Evolutionary conservation across 2,888 invertebrate species (phyloP).

Genomic region (Petrolisthes cinctipes): DNA sequence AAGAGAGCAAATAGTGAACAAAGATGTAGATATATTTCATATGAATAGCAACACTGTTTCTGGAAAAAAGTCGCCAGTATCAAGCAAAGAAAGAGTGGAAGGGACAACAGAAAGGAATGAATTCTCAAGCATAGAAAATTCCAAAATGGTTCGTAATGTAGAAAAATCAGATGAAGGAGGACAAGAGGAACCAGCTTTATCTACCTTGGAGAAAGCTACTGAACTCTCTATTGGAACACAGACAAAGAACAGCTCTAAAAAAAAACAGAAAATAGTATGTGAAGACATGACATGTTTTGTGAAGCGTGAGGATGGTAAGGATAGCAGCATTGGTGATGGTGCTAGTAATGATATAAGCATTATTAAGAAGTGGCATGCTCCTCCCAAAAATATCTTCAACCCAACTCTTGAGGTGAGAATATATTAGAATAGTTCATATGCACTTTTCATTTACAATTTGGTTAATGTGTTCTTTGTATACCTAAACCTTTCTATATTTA

Average conservation of each 20-base stretch:
- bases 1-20: no score
- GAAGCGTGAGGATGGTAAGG: slow-evolving; percentile 20
- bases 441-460: no score
- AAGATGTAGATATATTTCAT: no score
- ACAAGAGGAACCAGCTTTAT: not conserved
- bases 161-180: not conserved
- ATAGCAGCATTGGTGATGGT: not conserved
- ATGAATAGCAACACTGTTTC: no score
- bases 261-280: slow-evolving; percentile 34
- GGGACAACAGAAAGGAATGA: not conserved
- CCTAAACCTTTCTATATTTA: no score
- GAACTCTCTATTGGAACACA: no score
- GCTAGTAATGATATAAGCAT: not conserved
- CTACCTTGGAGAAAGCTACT: not conserved
- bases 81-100: not conserved
- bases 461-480: no score
- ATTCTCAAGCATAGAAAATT: no score
- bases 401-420: slow-evolving; percentile 79
- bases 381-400: slow-evolving; percentile 86
- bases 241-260: not conserved
- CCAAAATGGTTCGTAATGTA: not conserved
- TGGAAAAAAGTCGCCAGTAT: not conserved
- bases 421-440: no score
- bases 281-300: slow-evolving; percentile 51
- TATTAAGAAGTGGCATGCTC: slow-evolving; percentile 77